These are phyloP conservation scores for Acipenser ruthenus DNA, from an alignment of 2,797 vertebrate species.

Conservation along the genomic window DNA sequence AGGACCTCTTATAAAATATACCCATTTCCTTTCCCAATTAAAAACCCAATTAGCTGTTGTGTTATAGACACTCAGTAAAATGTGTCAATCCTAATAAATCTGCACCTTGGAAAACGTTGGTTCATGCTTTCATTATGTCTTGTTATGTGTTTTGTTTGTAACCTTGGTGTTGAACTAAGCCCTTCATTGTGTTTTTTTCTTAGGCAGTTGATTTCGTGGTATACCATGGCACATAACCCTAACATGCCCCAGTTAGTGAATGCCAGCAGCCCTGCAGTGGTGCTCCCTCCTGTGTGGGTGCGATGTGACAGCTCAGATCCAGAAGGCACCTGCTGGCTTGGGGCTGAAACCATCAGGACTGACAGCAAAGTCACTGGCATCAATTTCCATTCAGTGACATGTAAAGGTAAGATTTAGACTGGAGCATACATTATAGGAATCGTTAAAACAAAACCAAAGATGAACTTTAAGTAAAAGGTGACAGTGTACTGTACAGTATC, in stretches of 20 bases:
- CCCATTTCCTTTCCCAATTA: no score
- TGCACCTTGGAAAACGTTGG: not conserved
- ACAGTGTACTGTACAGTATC: no score
- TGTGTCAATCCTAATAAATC: not conserved
- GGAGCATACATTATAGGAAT: no score
- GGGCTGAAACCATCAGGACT: slow-evolving; percentile 66
- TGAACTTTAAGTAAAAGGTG: no score
- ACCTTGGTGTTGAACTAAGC: no score
- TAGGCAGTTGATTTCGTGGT: slow-evolving; percentile 84
- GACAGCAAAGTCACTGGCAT: slow-evolving; percentile 60
- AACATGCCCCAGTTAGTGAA: slow-evolving; percentile 50
- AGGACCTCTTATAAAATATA: not conserved
- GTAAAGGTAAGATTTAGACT: slow-evolving; percentile 59
- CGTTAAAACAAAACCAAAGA: no score
- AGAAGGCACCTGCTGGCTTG: slow-evolving; percentile 75
- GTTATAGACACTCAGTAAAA: no score
- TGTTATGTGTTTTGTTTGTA: not conserved
- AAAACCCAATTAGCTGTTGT: no score
- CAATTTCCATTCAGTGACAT: slow-evolving; percentile 65
- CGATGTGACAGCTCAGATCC: slow-evolving; percentile 80
- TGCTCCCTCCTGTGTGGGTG: slow-evolving; percentile 76
- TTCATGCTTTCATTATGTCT: no score
- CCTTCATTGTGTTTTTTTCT: slow-evolving; percentile 17
- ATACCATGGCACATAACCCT: slow-evolving; percentile 76
- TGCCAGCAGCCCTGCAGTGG: slow-evolving; percentile 16